Base-by-base conservation (phyloP, 2,888 invertebrate genomes). In the Enchytraeus crypticus region DNA sequence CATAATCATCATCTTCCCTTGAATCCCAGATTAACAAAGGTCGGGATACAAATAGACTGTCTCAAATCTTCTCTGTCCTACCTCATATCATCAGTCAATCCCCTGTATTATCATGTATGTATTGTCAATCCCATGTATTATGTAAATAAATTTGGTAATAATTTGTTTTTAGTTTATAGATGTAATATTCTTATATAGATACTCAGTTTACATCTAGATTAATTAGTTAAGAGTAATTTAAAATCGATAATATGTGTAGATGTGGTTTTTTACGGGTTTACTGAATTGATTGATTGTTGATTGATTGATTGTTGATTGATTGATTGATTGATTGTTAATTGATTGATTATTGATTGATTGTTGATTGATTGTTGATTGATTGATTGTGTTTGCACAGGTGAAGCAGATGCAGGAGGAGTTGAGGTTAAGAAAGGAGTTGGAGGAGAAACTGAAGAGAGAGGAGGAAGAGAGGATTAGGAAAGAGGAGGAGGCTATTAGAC, bases 341-440 rank as follows among this genome's bases (percentile, higher is more conserved):
- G n/a, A n/a, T n/a, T n/a, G n/a, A n/a, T n/a, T n/a, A n/a, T n/a
- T n/a, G n/a, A n/a, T n/a, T n/a, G n/a, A n/a, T n/a, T n/a, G n/a
- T n/a, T n/a, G n/a, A n/a, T n/a, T n/a, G n/a, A n/a, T n/a, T n/a
- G n/a, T n/a, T n/a, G n/a, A n/a, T n/a, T n/a, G n/a, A n/a, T n/a
- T n/a, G n/a, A n/a, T n/a, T n/a, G n/a, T n/a, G 3, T 32, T 29
- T 30, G 21, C 1, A 23, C 64, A 79, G 76, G 64, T 77, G 32
- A 72, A 73, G 29, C 71, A 71, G 2, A 75, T 82, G 65, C 78
- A 79, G 66, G 81, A 81, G 64, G 71, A 76, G 51, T 72, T 80
- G 65, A 71, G 73, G 59, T 72, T 73, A 58, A 70, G 77, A 49
- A 72, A 75, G 61, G 77, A 76, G 59, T 77, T 76, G 61, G 75